Evolutionary conservation across 2,888 invertebrate genomes (phyloP), one percentile per base, ranked within the genome.

Genomic region (Scotopteryx bipunctaria): DNA sequence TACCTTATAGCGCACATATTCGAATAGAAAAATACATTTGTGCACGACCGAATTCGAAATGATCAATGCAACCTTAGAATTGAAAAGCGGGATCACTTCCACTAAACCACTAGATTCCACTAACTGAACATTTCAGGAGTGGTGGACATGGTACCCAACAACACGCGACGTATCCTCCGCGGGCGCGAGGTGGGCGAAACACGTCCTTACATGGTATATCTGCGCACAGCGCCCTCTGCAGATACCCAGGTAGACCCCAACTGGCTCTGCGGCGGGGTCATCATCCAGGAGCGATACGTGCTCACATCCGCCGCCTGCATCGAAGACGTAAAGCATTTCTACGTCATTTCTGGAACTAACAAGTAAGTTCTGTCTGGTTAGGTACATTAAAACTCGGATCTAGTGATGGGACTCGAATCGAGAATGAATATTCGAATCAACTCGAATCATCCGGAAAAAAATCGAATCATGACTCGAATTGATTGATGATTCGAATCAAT

Each of bases 291-390:
- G 4, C 68, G 69, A 1, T 83, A 78, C 31, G 66, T 88, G 0
- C 67, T 89, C 1, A 87, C 88, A 0, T 89, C 88, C 0, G 88
- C 89, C 0, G 88, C 89, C 0, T 89, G 89, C 38, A 86, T 88
- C 0, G 86, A 87, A 42, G 81, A 88, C 11, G 77, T 67, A 0
- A 73, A 78, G 17, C 76, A 81, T 33, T 87, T 89, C 57, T 81
- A 77, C 31, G 79, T 88, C 0, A 54, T 89, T 5, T 81, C 88
- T 2, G 88, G 88, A 21, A 83, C 81, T 1, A 74, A 80, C 19
- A 78, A 62, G 86, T 84, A 59, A 57, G 13, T 27, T 6, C 1
- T 19, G 2, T 32, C 11, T 5, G 4, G 6, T 27, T 17, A 31
- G 8, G 1, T 3, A 11, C n/a, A 33, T 21, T 1, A 23, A 23